These are phyloP conservation scores for Bembecia ichneumoniformis DNA, from an alignment of 2,888 invertebrate species.

Conservation along the genomic window DNA sequence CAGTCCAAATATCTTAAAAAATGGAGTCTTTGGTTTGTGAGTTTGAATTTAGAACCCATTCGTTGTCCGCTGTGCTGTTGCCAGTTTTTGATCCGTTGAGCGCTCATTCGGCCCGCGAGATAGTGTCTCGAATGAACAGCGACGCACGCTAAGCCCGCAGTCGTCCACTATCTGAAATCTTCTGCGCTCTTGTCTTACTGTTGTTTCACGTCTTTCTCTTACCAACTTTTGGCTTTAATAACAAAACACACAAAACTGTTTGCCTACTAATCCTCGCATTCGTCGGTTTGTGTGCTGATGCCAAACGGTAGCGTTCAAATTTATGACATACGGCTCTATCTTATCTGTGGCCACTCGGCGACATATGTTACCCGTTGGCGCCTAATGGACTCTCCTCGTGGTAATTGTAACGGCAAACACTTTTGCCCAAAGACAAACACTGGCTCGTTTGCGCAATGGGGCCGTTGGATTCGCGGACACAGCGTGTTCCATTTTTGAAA, in stretches of 20 bases:
- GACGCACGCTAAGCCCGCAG: slow-evolving; percentile 18
- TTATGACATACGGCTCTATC: slow-evolving; percentile 70
- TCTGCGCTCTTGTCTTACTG: slow-evolving; percentile 34
- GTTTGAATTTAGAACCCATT: slow-evolving; percentile 1
- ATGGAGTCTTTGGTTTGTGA: neutral
- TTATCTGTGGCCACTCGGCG: slow-evolving; percentile 64
- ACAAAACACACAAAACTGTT: slow-evolving; percentile 46
- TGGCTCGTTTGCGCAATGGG: slow-evolving; percentile 35
- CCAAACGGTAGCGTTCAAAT: slow-evolving; percentile 64
- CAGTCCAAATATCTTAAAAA: neutral
- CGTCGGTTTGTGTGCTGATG: slow-evolving; percentile 51
- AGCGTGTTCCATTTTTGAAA: slow-evolving; percentile 40
- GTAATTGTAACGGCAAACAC: slow-evolving; percentile 36
- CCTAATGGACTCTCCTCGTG: slow-evolving; percentile 56
- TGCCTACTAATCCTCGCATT: slow-evolving; percentile 54
- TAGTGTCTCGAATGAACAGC: slow-evolving; percentile 15
- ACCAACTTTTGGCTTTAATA: slow-evolving; percentile 47
- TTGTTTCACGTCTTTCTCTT: slow-evolving; percentile 55
- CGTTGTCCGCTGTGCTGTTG: slow-evolving; percentile 4
- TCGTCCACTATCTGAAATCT: slow-evolving; percentile 46
- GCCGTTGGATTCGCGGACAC: slow-evolving; percentile 22
- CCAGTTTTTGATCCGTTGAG: slow-evolving; percentile 4
- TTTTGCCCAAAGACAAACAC: slow-evolving; percentile 54
- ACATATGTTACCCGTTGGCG: slow-evolving; percentile 57
- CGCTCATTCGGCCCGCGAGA: slow-evolving; percentile 15